Base-by-base conservation (phyloP, 2,888 invertebrate species). In the Odontocolon sp. region DNA sequence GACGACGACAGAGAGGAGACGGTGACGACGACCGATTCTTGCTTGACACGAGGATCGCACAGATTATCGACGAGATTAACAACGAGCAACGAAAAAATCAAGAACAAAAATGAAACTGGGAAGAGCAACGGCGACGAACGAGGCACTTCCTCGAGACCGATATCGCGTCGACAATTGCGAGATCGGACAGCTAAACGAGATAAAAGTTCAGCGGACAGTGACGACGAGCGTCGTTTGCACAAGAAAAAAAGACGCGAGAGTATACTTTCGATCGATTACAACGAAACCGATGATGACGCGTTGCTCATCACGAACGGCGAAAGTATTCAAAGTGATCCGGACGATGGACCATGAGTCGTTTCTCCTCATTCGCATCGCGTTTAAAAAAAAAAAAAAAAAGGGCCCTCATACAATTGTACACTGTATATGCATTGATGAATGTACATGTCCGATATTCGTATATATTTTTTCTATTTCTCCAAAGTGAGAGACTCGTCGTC, bases 241-340 rank as follows among this genome's bases (percentile, higher is more conserved):
- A 94, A 94, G 91, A 95, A 95, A 88, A 93, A 95, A 80, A 91
- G 95, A 78, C 92, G 95, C 79, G 95, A 94, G 81, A 95, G 94
- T 67, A 94, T 95, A 74, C 92, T 95, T 66, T 94, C 94, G 42
- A 92, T 95, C 73, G 95, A 95, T 90, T 95, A 94, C 90, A 94
- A 94, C 87, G 95, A 95, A 61, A 88, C 85, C 82, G 95, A 95
- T 72, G 95, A 95, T 82, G 94, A 95, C 57, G 93, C 94, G n/a
- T 92, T 95, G 85, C 93, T 94, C 77, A 92, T 94, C 81, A 92
- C 94, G 82, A 95, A 95, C 89, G 95, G 95, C 77, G 94, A 94
- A 73, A 89, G 85, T 59, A 81, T 90, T 59, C 89, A 89, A 75
- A 90, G 89, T 84, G 90, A 90, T 85, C 88, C 89, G 26, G 90